Base-by-base conservation (phyloP, 2,113 vertebrate genomes). In the Myocastor coypus region DNA sequence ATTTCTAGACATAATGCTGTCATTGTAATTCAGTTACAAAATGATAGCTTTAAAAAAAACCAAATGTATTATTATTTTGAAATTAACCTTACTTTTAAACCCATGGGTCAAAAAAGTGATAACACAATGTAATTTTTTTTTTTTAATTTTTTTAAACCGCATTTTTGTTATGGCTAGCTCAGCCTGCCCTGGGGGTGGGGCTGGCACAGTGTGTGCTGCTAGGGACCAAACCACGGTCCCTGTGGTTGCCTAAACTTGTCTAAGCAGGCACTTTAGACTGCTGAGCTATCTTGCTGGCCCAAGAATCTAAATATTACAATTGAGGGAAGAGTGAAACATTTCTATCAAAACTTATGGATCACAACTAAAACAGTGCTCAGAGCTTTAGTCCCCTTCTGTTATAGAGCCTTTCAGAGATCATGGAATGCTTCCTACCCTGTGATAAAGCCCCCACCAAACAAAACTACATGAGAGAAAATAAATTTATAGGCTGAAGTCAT, bases 401-500 rank as follows among this genome's bases (percentile, higher is more conserved):
- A 11, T 8, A n/a, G 63, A 59, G 7, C 40, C 13, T 83, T 61
- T 28, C 10, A 13, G 16, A 26, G 16, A 12, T 59, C 24, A 3
- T 52, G 32, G 19, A n/a, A 0, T 2, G 8, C 40, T 37, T 64
- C n/a, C 52, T 30, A 14, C 0, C 50, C n/a, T 46, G 0, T n/a
- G 11, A 12, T 14, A 42, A 91, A 30, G 50, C 1, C n/a, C 1
- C 24, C 17, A 14, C 11, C 4, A 7, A 68, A 63, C 63, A 57
- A 40, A 50, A 7, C 19, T 34, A 30, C 24, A 1, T 6, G 28
- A 28, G 34, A 52, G 50, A 69, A 86, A 40, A 68, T 57, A 37
- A 55, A 6, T 1, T 2, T 20, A 9, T 22, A 9, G n/a, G n/a
- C 26, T 59, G 2, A 16, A 7, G 0, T 37, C n/a, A 2, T 12